phyloP scores from a whole-genome alignment of 2,797 vertebrate genomes.

The Acipenser transmontanus region DNA sequence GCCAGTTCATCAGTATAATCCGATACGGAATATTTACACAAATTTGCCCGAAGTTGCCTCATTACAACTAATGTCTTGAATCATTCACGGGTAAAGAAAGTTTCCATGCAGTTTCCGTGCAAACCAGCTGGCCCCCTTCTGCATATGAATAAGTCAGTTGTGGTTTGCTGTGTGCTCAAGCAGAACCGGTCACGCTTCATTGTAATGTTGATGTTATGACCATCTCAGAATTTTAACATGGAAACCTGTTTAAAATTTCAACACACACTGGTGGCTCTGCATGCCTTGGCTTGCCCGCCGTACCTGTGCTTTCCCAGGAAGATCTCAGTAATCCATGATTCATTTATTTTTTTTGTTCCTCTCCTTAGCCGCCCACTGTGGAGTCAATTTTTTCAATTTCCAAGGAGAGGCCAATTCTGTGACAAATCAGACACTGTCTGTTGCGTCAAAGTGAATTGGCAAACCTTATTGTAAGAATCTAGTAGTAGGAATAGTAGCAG shows the following conservation, averaged over 20 bases:
- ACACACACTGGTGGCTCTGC: slow-evolving; percentile 13
- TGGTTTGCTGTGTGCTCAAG: slow-evolving; percentile 30
- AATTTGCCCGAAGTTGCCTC: slow-evolving; percentile 41
- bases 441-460: too few relatives aligned
- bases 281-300: slow-evolving; percentile 18
- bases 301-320: slow-evolving; percentile 17
- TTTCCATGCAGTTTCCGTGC: slow-evolving; percentile 50
- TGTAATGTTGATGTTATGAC: slow-evolving; percentile 37
- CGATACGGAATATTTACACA: slow-evolving; percentile 48
- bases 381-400: neutral
- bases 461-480: too few relatives aligned
- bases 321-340: slow-evolving; percentile 9
- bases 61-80: slow-evolving; percentile 45
- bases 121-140: slow-evolving; percentile 36
- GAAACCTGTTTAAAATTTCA: slow-evolving; percentile 13
- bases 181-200: slow-evolving; percentile 28
- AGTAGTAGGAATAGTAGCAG: too few relatives aligned
- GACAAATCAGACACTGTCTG: too few relatives aligned
- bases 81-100: slow-evolving; percentile 47
- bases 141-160: slow-evolving; percentile 30
- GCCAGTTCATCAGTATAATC: slow-evolving; percentile 33
- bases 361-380: slow-evolving; percentile 5
- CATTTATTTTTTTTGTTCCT: neutral
- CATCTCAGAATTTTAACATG: slow-evolving; percentile 18
- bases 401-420: neutral